Evolutionary conservation across 2,888 invertebrate genomes (phyloP), one percentile per base, ranked within the genome.

Genomic region (Nycteola revayana): DNA sequence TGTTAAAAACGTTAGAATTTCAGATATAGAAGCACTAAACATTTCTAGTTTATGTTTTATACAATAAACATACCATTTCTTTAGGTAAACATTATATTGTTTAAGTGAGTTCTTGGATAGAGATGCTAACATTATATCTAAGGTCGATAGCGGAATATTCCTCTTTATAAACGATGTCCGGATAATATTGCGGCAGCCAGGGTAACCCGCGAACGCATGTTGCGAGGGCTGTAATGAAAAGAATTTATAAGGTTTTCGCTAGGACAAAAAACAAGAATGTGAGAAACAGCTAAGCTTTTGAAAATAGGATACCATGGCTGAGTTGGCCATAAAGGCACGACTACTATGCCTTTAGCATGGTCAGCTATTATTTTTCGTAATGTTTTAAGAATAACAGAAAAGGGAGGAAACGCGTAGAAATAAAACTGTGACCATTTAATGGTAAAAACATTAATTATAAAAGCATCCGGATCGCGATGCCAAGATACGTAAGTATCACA

Each of bases 51-150:
- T 9, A 7, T 30, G 8, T 1, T 17, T 3, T 28, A 27, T 11
- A 28, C 17, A 18, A 41, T 31, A 35, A 28, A 28, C 17, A 35
- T 40, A 35, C 21, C 21, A 21, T 21, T 21, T 21, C 7, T 21
- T 21, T 5, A 21, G n/a, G 7, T n/a, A 21, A 7, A 21, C 21
- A 21, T 21, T 7, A 7, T 21, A 21, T 21, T 21, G 21, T 21
- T 7, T 21, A 7, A 21, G 3, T 7, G 21, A 21, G 7, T 21
- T 21, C 2, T 21, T n/a, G 2, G 21, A n/a, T n/a, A 21, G 21
- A 21, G 21, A 21, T 2, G 7, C 7, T 3, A 3, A 5, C 21
- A 21, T 21, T 7, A 21, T 7, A 7, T 21, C 7, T 21, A 21
- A 2, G 4, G 21, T 2, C 7, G 21, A 21, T 7, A n/a, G 7